A percentile compares a stretch with the other conserved stretches of the same genome.
Conservation (phyloP, 2,113 vertebrate species). For the Microtus richardsoni region DNA sequence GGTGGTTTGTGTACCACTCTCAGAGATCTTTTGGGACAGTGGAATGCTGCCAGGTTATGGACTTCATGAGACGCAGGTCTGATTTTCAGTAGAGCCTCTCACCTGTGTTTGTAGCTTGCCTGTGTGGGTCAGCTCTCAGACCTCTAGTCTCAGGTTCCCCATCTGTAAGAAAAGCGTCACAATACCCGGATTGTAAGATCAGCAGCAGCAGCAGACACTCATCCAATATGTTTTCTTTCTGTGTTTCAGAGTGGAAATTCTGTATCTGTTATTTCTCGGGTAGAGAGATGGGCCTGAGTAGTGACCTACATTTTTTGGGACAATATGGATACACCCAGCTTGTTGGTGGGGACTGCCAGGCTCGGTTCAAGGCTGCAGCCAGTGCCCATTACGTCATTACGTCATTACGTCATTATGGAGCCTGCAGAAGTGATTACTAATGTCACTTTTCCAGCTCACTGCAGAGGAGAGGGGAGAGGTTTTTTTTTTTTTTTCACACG, state of each 20-base stretch:
- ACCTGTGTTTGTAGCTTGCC: not conserved
- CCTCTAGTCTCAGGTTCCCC: not conserved
- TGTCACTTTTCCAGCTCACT: constrained; percentile 90
- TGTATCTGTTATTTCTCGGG: not conserved
- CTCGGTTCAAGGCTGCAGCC: constrained; percentile 82
- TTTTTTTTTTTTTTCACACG: constrained; percentile 84
- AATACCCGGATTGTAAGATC: not conserved
- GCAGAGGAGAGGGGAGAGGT: constrained; percentile 87
- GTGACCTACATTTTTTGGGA: constrained; percentile 78
- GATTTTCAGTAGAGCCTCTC: not conserved
- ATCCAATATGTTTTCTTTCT: not conserved
- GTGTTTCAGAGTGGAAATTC: not conserved
- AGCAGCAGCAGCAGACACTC: not conserved
- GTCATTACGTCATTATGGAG: constrained; percentile 88
- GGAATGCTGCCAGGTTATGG: not conserved
- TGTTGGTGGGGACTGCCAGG: constrained; percentile 80
- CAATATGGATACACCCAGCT: constrained; percentile 81
- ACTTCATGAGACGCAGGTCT: not conserved
- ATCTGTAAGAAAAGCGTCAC: not conserved
- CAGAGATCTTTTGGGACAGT: not conserved
- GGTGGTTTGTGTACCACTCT: not conserved
- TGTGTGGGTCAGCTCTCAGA: not conserved
- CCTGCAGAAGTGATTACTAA: constrained; percentile 90
- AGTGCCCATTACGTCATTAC: constrained; percentile 89
- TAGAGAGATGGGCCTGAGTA: not conserved